phyloP scores from a whole-genome alignment of 30 jellyfish, hydroid and myxozoan genomes.

The Cassiopea xamachana region DNA sequence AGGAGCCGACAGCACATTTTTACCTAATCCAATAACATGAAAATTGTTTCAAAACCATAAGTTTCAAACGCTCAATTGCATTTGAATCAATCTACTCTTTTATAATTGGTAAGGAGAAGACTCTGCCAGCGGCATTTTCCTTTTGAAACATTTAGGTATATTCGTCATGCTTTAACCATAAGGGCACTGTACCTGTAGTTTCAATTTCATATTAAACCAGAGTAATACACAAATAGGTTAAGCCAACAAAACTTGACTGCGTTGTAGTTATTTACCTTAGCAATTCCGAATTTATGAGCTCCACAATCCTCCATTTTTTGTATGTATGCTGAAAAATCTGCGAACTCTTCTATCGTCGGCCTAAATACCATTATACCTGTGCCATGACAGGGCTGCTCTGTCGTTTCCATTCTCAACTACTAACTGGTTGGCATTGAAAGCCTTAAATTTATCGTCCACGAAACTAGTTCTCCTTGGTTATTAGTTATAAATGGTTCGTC shows the following conservation, averaged over 20 bases:
- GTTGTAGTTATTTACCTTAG: constrained; percentile 66
- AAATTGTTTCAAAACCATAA: neutral
- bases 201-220: too few relatives aligned
- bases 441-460: neutral
- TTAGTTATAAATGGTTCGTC: neutral
- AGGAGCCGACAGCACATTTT: neutral
- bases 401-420: constrained; percentile 18
- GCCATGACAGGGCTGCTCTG: constrained; percentile 33
- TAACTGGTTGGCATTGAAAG: neutral
- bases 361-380: constrained; percentile 91
- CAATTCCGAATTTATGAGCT: constrained; percentile 93
- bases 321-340: constrained; percentile 84
- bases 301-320: constrained; percentile 92
- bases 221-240: too few relatives aligned
- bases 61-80: neutral
- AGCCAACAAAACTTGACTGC: neutral
- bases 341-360: constrained; percentile 92
- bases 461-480: neutral
- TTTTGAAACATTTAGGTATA: neutral
- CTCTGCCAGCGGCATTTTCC: neutral
- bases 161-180: too few relatives aligned
- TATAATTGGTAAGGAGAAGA: neutral
- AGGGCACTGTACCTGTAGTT: too few relatives aligned
- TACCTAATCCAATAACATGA: neutral
- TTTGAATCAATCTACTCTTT: neutral